These are phyloP conservation scores for Mormyrus iriodes DNA, from an alignment of 2,113 vertebrate species.

Conservation along the genomic window DNA sequence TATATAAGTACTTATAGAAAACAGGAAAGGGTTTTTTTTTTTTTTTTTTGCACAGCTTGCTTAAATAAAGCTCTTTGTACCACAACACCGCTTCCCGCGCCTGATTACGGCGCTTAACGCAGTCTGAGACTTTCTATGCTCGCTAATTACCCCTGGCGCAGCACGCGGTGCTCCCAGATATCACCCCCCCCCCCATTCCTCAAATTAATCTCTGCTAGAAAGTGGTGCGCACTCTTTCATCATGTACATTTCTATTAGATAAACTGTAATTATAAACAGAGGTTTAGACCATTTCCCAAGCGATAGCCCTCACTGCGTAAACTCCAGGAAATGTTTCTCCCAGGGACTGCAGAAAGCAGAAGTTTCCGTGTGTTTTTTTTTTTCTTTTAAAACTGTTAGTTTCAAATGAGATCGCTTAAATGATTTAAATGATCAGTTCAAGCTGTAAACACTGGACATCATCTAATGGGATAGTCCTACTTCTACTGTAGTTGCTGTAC, in stretches of 20 bases:
- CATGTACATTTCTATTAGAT: not conserved
- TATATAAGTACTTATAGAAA: not conserved
- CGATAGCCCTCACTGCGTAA: not conserved
- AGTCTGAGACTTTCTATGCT: not conserved
- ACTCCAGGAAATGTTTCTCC: not conserved
- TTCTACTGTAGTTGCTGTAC: not conserved
- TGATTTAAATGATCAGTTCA: not conserved
- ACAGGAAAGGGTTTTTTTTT: not conserved
- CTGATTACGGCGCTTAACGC: not conserved
- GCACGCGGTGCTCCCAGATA: not conserved
- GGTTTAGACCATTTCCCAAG: not conserved
- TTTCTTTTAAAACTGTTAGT: not conserved
- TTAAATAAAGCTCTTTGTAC: not conserved
- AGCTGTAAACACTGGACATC: not conserved
- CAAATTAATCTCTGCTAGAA: not conserved
- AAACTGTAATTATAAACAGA: not conserved
- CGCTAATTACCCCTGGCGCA: not conserved
- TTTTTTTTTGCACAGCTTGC: not conserved
- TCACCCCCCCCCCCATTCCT: not conserved
- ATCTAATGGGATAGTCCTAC: not conserved
- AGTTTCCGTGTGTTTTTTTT: not conserved
- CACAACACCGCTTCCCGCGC: not conserved
- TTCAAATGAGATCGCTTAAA: not conserved
- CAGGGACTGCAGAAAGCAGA: not conserved
- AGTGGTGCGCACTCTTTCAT: not conserved